A percentile compares a stretch with the other conserved stretches of the same genome.
phyloP scores from a whole-genome alignment of 2,113 vertebrate species.

The Chaetops frenatus region DNA sequence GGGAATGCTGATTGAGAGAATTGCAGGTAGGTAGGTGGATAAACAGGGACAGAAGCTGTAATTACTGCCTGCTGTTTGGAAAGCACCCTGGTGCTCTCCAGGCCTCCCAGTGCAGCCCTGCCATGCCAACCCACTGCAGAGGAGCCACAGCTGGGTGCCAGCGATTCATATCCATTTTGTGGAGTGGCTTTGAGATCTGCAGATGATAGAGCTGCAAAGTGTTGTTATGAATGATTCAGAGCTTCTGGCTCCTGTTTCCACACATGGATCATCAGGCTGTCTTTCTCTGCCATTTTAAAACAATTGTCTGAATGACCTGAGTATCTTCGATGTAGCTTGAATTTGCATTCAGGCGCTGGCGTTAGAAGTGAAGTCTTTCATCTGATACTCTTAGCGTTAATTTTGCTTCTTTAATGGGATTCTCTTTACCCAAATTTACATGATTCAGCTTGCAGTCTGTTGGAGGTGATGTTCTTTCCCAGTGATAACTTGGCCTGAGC shows the following conservation, averaged over 20 bases:
- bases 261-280: background rate
- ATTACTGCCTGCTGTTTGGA: background rate
- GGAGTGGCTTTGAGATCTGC: slow-evolving; percentile 21
- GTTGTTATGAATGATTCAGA: slow-evolving; percentile 54
- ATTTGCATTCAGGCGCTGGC: background rate
- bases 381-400: slow-evolving; percentile 4
- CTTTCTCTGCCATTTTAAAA: slow-evolving; percentile 39
- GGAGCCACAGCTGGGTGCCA: slow-evolving; percentile 32
- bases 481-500: slow-evolving; percentile 5
- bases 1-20: background rate
- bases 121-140: background rate
- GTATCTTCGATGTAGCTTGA: slow-evolving; percentile 10
- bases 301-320: slow-evolving; percentile 28
- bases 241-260: background rate
- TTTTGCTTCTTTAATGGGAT: slow-evolving; percentile 25
- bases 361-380: slow-evolving; percentile 7
- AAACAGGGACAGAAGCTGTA: background rate
- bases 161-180: slow-evolving; percentile 29
- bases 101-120: background rate
- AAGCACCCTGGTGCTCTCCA: slow-evolving; percentile 23
- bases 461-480: background rate
- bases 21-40: slow-evolving; percentile 7
- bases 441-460: slow-evolving; percentile 20
- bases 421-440: background rate
- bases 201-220: slow-evolving; percentile 16